phyloP scores from a whole-genome alignment of 2,113 vertebrate genomes.

The Canis aureus region DNA sequence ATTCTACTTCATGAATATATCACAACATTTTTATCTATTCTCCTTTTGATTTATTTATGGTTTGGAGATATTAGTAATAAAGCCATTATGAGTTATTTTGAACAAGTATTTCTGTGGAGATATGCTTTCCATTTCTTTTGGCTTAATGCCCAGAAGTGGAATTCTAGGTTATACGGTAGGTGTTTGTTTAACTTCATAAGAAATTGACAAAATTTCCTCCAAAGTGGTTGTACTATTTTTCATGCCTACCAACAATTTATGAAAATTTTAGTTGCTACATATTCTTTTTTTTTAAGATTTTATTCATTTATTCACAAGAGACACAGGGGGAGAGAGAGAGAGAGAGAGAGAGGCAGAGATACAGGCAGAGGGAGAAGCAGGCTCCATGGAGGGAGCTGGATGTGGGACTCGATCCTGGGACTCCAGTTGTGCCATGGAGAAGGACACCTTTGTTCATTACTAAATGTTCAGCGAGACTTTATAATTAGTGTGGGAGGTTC shows the following conservation, averaged over 20 bases:
- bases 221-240: not conserved
- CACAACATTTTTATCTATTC: constrained; percentile 24
- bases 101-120: not conserved
- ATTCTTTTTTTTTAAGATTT: not conserved
- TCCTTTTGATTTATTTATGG: not conserved
- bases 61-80: not conserved
- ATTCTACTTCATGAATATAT: not conserved
- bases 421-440: constrained; percentile 81
- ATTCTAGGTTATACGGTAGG: not conserved
- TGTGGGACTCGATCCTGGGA: no score
- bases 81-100: not conserved
- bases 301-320: no score
- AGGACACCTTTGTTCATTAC: constrained; percentile 90
- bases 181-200: not conserved
- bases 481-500: constrained; percentile 72
- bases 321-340: no score
- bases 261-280: not conserved
- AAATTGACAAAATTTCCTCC: not conserved
- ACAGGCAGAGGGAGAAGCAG: no score
- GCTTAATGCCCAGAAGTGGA: not conserved
- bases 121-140: not conserved
- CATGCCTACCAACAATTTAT: not conserved
- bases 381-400: no score
- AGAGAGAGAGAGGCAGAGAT: no score
- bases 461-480: constrained; percentile 88